phyloP scores from a whole-genome alignment of 2,113 vertebrate species.

The Lamprologus ornatipinnis region DNA sequence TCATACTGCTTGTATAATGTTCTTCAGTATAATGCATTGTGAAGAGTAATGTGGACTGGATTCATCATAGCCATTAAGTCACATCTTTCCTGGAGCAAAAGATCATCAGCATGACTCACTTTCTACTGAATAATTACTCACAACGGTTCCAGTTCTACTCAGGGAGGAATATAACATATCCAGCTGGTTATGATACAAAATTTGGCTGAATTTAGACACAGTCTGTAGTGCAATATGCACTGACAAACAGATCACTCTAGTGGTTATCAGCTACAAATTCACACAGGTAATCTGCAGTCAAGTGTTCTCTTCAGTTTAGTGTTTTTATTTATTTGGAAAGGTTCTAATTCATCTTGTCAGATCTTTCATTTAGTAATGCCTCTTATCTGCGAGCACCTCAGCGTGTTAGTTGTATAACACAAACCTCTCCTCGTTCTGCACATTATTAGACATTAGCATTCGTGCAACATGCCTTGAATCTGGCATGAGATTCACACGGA shows the following conservation, averaged over 20 bases:
- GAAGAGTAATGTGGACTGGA: not conserved
- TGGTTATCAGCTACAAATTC: not conserved
- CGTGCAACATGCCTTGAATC: not conserved
- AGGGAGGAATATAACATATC: not conserved
- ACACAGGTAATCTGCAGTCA: not conserved
- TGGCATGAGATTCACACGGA: not conserved
- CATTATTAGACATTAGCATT: not conserved
- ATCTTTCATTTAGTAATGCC: not conserved
- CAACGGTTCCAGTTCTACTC: not conserved
- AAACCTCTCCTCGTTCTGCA: not conserved
- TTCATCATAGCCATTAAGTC: not conserved
- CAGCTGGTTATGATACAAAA: not conserved
- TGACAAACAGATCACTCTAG: not conserved
- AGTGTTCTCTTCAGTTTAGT: not conserved
- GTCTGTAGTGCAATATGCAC: not conserved
- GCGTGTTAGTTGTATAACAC: not conserved
- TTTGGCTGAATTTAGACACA: not conserved
- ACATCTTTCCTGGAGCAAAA: constrained; percentile 7
- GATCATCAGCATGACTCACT: constrained; percentile 22
- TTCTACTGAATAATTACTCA: not conserved
- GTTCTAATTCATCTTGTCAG: not conserved
- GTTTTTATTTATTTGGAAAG: not conserved
- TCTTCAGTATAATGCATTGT: not conserved
- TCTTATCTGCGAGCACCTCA: not conserved
- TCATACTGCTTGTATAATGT: not conserved